These are phyloP conservation scores for Nemapogon koenigi DNA, from an alignment of 2,888 invertebrate genomes.

Conservation along the genomic window DNA sequence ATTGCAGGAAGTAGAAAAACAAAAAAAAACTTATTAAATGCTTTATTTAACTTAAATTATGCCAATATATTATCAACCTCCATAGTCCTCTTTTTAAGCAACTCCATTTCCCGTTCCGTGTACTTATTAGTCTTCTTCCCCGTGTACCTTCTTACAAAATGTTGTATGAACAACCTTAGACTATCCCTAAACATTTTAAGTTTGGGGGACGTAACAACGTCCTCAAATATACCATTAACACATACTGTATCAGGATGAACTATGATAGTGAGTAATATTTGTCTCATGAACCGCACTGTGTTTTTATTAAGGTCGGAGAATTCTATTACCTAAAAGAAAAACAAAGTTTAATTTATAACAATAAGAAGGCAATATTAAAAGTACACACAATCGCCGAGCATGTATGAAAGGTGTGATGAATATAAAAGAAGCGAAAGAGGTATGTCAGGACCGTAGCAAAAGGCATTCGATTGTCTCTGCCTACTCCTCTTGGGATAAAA, in stretches of 20 bases:
- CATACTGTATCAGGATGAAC: constrained; percentile 69
- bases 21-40: too few relatives aligned
- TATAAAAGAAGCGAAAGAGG: too few relatives aligned
- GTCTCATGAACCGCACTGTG: constrained; percentile 80
- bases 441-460: too few relatives aligned
- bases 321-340: constrained; percentile 72
- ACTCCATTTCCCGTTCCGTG: constrained; percentile 35
- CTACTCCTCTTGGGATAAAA: too few relatives aligned
- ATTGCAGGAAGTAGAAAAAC: too few relatives aligned
- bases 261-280: constrained; percentile 77
- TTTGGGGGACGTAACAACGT: constrained; percentile 75
- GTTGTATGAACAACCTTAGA: constrained; percentile 82
- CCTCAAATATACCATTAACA: constrained; percentile 71
- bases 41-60: too few relatives aligned
- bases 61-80: constrained; percentile 72
- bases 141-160: constrained; percentile 78
- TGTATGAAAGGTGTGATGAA: too few relatives aligned
- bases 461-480: too few relatives aligned
- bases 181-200: constrained; percentile 84
- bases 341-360: not conserved
- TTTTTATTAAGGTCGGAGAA: constrained; percentile 85
- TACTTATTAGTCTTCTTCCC: constrained; percentile 44
- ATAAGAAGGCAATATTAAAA: not conserved
- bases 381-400: too few relatives aligned
- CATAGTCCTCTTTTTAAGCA: constrained; percentile 59